Base-by-base conservation (phyloP, 2,113 vertebrate genomes). In the Trinectes maculatus region DNA sequence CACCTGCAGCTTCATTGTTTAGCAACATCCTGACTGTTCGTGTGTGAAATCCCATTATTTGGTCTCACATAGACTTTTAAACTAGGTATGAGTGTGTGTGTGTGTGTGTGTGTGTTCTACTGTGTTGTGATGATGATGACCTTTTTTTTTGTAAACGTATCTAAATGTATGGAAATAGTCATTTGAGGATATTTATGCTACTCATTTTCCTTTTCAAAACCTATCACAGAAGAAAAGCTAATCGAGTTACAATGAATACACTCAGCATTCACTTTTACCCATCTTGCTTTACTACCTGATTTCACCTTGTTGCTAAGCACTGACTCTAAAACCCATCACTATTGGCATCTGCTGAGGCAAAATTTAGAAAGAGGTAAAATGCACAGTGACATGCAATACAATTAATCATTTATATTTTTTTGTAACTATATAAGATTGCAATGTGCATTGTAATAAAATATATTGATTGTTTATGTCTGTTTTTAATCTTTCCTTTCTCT, bases 1-100 rank as follows among this genome's bases (percentile, higher is more conserved):
- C 77, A 85, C 82, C 82, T 80, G 80, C 67, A 68, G 52, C 34
- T 64, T 63, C 56, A 64, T 79, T 85, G 77, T 80, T 83, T 56
- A 67, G 68, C 61, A 74, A 76, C 73, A 67, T 59, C 62, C 74
- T 76, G 74, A 59, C 44, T 19, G 71, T 71, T 73, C 46, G 53
- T 66, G 48, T 75, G 53, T 48, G 67, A 79, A 77, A 79, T 18
- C 57, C 76, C 56, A 73, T 79, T 79, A 81, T 76, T 42, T 63
- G 48, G 3, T 71, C 55, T 81, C 56, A 22, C 15, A 55, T 53
- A 36, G 66, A 52, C 46, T 42, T 54, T 69, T 51, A 55, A 28
- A 52, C 28, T 69, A 74, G 40, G 21, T 24, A 3, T 71, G 48
- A 61, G 43, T 76, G 59, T 0, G 1, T 62, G 37, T 37, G 40